Evolutionary conservation across 2,113 vertebrate genomes (phyloP).

Genomic region (Cavia porcellus): DNA sequence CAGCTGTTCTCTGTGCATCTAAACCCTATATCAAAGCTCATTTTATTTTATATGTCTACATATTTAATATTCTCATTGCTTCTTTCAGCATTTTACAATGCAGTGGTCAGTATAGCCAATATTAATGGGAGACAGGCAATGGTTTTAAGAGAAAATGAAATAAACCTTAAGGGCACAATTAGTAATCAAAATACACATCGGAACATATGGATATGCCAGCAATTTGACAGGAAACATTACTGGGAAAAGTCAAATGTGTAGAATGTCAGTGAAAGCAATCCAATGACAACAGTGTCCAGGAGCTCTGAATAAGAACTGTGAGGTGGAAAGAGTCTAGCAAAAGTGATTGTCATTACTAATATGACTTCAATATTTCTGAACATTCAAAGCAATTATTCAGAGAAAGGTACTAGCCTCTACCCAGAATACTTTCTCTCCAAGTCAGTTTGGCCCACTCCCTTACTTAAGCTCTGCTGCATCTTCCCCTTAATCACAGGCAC

Average conservation of each 20-base stretch:
- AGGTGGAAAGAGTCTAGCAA: not conserved
- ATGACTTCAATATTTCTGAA: not conserved
- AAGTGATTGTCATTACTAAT: not conserved
- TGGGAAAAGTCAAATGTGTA: not conserved
- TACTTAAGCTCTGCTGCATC: not conserved
- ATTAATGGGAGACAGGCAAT: not conserved
- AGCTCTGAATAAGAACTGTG: not conserved
- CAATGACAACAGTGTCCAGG: not conserved
- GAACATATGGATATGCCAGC: not conserved
- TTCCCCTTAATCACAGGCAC: not conserved
- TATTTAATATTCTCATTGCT: not conserved
- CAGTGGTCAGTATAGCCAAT: slow-evolving; percentile 21
- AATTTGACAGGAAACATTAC: not conserved
- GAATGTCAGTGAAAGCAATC: not conserved
- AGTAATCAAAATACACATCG: not conserved
- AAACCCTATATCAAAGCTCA: slow-evolving; percentile 43
- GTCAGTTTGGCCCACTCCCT: not conserved
- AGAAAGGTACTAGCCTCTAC: not conserved
- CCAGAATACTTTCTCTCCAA: not conserved
- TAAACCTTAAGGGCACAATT: slow-evolving; percentile 34
- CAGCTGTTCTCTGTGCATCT: slow-evolving; percentile 19
- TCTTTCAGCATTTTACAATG: slow-evolving; percentile 52
- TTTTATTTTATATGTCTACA: not conserved
- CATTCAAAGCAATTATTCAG: not conserved
- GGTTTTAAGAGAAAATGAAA: slow-evolving; percentile 21